Base-by-base conservation (phyloP, 2,797 vertebrate species). In the Sebastiscus albofasciatus region DNA sequence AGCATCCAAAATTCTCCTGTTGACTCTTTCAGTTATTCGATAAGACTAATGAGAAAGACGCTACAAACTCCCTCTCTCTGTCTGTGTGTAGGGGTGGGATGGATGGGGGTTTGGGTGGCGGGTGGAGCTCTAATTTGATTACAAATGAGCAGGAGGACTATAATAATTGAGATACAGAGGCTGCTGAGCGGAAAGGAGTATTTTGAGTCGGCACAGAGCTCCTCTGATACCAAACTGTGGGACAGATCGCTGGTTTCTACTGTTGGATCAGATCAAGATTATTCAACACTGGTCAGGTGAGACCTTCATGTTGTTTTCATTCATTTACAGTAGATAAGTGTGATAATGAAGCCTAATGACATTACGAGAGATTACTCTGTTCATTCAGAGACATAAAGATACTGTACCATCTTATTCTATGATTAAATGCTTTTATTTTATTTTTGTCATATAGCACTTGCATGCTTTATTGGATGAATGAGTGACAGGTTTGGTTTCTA, bases 61-160 rank as follows among this genome's bases (percentile, higher is more conserved):
- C 31, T 49, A 13, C 16, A 62, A 26, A 76, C 26, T 55, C 46
- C 18, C 49, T 52, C 49, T 46, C 42, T 46, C 42, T 46, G 22
- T 59, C 20, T 59, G 29, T 66, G 66, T n/a, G n/a, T 24, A 14
- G 10, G 52, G 27, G 54, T 52, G 55, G 10, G 70, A 60, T 16
- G 20, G 4, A 42, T 16, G 26, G 6, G 54, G 42, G 26, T 73
- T 70, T 62, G 71, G 59, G 58, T 66, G 69, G 77, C 2, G 73
- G 84, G 77, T 79, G 84, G 80, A 87, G 88, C 67, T 68, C 61
- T 83, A 77, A 90, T 83, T 80, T 34, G 56, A 83, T 89, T 65
- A 78, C 61, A 77, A 66, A 85, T 59, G 52, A 77, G 60, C 78
- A 81, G 13, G 55, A 69, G 27, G 67, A 56, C 78, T 77, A 85